Evolutionary conservation across 1,140 invertebrate genomes (phyloP).

Genomic region (Phocides pigmalion): DNA sequence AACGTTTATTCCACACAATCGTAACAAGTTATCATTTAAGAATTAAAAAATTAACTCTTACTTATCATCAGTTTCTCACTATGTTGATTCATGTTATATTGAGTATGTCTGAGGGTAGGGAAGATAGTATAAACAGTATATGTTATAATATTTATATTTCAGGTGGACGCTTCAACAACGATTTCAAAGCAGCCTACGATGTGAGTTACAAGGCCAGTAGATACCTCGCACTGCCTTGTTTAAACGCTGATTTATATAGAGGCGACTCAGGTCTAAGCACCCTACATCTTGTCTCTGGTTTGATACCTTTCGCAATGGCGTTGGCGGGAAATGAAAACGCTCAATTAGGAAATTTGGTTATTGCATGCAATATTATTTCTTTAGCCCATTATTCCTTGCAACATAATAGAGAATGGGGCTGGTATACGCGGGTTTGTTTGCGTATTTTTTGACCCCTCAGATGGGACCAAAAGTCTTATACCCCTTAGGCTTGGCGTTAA

Average conservation of each 20-base stretch:
- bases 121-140: not conserved
- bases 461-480: conserved; percentile 52
- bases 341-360: conserved; percentile 56
- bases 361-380: conserved; percentile 64
- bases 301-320: conserved; percentile 61
- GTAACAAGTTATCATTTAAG: too few species aligned
- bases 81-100: too few species aligned
- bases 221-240: conserved; percentile 66
- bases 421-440: conserved; percentile 63
- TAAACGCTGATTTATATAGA: conserved; percentile 67
- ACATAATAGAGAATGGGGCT: conserved; percentile 57
- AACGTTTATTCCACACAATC: too few species aligned
- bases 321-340: conserved; percentile 57
- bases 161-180: conserved; percentile 60
- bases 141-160: conserved; percentile 22
- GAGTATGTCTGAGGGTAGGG: too few species aligned
- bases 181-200: conserved; percentile 57
- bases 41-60: too few species aligned
- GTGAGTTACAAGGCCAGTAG: conserved; percentile 57
- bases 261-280: conserved; percentile 46
- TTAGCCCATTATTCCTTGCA: conserved; percentile 56
- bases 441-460: conserved; percentile 56
- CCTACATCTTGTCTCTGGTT: conserved; percentile 60
- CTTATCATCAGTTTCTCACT: too few species aligned
- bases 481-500: conserved; percentile 57